These are phyloP conservation scores for Zaprionus camerounensis DNA, from an alignment of 1,140 invertebrate species.

Conservation along the genomic window DNA sequence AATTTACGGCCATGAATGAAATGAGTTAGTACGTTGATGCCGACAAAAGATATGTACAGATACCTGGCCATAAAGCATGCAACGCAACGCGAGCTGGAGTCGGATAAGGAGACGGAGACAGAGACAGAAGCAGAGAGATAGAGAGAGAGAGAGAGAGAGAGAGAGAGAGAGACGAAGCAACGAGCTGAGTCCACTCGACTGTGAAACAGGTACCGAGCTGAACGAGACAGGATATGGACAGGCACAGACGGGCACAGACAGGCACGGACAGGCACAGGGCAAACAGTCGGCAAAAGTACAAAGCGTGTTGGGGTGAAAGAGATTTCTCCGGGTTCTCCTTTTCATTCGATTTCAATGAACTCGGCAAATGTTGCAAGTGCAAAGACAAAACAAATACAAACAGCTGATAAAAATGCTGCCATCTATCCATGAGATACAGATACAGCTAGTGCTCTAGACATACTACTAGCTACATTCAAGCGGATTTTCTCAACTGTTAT, in stretches of 20 bases:
- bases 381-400: slow-evolving; percentile 66
- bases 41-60: slow-evolving; percentile 67
- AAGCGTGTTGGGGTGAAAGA: slow-evolving; percentile 65
- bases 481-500: slow-evolving; percentile 23
- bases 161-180: neutral
- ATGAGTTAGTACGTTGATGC: slow-evolving; percentile 70
- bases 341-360: slow-evolving; percentile 78
- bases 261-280: slow-evolving; percentile 38
- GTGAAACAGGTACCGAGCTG: slow-evolving; percentile 69
- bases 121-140: neutral
- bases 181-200: slow-evolving; percentile 70
- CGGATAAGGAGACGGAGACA: neutral
- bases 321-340: slow-evolving; percentile 62
- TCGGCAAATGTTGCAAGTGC: slow-evolving; percentile 72
- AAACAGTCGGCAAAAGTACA: slow-evolving; percentile 77
- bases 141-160: neutral
- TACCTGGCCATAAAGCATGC: slow-evolving; percentile 65
- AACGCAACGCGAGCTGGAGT: slow-evolving; percentile 27
- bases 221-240: slow-evolving; percentile 48
- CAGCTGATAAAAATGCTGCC: slow-evolving; percentile 75
- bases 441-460: slow-evolving; percentile 20
- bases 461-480: slow-evolving; percentile 45
- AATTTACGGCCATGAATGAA: slow-evolving; percentile 76
- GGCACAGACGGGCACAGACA: slow-evolving; percentile 47
- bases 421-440: slow-evolving; percentile 55